Evolutionary conservation across 2,797 vertebrate species (phyloP).

Genomic region (Ctenopoma kingsleyae): DNA sequence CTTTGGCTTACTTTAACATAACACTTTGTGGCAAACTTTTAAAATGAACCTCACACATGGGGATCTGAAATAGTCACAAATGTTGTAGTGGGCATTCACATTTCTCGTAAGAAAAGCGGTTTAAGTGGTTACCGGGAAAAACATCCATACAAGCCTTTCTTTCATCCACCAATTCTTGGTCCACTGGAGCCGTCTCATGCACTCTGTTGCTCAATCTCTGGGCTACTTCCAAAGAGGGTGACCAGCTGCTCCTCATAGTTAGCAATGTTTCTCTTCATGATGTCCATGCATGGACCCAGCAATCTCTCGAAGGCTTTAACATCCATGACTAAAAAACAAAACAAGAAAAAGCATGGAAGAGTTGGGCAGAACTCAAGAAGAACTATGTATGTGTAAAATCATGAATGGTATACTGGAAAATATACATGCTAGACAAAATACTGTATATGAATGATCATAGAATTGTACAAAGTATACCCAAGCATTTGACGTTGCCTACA

Average conservation of each 20-base stretch:
- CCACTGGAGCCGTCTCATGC: conserved; percentile 85
- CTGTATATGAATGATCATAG: background rate
- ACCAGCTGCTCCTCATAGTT: conserved; percentile 98
- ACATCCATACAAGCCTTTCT: conserved; percentile 66
- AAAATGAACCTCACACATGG: conserved; percentile 36
- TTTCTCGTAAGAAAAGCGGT: conserved; percentile 72
- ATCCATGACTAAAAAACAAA: conserved; percentile 90
- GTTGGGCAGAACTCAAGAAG: conserved; percentile 1
- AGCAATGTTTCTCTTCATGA: conserved; percentile 99
- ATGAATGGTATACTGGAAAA: background rate
- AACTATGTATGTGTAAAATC: background rate
- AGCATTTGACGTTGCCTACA: conserved; percentile 95
- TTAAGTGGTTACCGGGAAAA: conserved; percentile 54
- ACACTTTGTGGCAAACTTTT: conserved; percentile 49
- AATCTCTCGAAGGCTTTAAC: conserved; percentile 98
- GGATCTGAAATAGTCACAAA: conserved; percentile 55
- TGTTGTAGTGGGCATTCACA: conserved; percentile 70
- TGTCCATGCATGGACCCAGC: conserved; percentile 99
- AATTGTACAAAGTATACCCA: conserved; percentile 86
- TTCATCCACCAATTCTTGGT: conserved; percentile 84
- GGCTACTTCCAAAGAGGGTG: conserved; percentile 94
- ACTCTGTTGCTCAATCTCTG: conserved; percentile 92
- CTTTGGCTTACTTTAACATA: conserved; percentile 69
- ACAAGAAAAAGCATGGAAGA: conserved; percentile 2
- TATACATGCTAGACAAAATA: background rate